Evolutionary conservation across 2,113 vertebrate genomes (phyloP).

Genomic region (Serinus canaria): DNA sequence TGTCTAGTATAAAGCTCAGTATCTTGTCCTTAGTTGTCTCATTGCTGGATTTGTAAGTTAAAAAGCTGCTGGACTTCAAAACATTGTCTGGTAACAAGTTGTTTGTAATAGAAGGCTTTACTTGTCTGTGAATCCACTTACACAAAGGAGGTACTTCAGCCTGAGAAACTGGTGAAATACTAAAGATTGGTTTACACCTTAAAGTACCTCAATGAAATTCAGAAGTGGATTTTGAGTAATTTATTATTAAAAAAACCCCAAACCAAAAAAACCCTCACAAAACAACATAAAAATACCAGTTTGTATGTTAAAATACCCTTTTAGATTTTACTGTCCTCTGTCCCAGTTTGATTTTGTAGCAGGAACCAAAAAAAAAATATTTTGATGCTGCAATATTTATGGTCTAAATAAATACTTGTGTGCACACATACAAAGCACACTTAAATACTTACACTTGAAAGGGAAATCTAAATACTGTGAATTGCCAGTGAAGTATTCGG

Average conservation of each 20-base stretch:
- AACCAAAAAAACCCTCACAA: not conserved
- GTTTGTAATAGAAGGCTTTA: not conserved
- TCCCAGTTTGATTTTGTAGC: not conserved
- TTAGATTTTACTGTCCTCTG: not conserved
- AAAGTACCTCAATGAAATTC: not conserved
- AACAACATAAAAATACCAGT: not conserved
- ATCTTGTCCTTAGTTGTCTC: not conserved
- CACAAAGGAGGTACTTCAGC: not conserved
- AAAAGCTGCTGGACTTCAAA: not conserved
- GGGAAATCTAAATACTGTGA: not conserved
- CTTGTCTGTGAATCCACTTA: not conserved
- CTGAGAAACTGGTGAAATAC: not conserved
- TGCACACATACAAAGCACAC: not conserved
- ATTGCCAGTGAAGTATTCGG: not conserved
- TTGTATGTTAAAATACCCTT: not conserved
- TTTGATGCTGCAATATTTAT: not conserved
- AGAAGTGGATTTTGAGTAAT: not conserved
- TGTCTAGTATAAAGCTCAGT: not conserved
- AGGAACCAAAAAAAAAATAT: not conserved
- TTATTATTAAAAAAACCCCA: not conserved
- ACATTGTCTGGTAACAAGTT: not conserved
- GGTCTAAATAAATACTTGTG: not conserved
- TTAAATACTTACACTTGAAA: not conserved
- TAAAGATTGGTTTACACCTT: not conserved
- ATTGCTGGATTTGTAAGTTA: not conserved